Evolutionary conservation across 2,113 vertebrate genomes (phyloP), one percentile per base, ranked within the genome.

Genomic region (Copsychus sechellarum): DNA sequence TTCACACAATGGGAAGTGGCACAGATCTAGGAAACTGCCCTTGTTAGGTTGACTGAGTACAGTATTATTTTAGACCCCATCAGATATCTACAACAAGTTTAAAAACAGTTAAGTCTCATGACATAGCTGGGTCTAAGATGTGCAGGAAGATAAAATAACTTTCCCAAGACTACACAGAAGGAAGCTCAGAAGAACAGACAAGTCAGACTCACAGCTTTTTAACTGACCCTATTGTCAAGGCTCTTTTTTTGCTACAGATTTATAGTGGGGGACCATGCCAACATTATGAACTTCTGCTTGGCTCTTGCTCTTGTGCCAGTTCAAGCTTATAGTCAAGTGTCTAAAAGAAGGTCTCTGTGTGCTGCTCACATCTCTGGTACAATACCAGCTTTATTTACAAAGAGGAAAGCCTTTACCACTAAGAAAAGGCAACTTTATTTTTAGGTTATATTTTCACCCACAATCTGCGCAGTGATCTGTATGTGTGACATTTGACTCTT

Each of bases 391-490:
- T 92, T 95, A 81, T 93, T 79, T 80, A 79, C 83, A 84, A 60
- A 65, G 15, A 65, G 65, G 31, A 79, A 56, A 81, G 84, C 71
- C 65, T 87, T 87, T 19, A n/a, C 81, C n/a, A 20, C 72, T 34
- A 28, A 89, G 57, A 62, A 90, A 93, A 87, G 73, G 24, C 40
- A 53, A 47, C 65, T 95, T 94, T 95, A 95, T 96, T 95, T 95
- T 94, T 91, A 92, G 86, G 26, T 56, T 87, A 18, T 91, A 70
- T 89, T 92, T 92, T 94, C 81, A 60, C 40, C 34, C 64, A 36
- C 81, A 79, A 6, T 89, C 80, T 84, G 65, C 57, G 66, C 80
- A 51, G 62, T 29, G 83, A 84, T 89, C 78, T 70, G 36, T 64
- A 18, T 67, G 31, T 36, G 53, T 61, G 43, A 45, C 72, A 29